A percentile compares a stretch with the other conserved stretches of the same genome.
phyloP scores from a whole-genome alignment of 2,888 invertebrate species.

The Lithodes maja region DNA sequence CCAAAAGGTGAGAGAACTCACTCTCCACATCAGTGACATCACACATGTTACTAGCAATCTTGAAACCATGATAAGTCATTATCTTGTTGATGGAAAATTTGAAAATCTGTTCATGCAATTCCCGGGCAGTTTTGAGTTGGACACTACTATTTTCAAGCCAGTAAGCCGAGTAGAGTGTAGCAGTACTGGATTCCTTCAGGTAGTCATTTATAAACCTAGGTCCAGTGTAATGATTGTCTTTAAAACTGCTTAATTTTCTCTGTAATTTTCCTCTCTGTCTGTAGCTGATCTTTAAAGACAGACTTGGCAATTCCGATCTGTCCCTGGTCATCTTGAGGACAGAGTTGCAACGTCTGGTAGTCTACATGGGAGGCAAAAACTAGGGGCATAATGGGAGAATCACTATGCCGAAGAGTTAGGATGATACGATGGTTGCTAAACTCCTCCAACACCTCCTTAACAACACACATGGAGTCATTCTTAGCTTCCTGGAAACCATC shows the following conservation, averaged over 20 bases:
- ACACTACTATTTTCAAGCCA: background rate
- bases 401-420: background rate
- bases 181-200: background rate
- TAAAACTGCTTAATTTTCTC: background rate
- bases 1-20: background rate
- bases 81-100: background rate
- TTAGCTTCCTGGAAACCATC: slow-evolving; percentile 6
- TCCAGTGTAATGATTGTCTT: background rate
- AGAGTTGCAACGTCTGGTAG: background rate
- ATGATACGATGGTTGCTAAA: slow-evolving; percentile 20
- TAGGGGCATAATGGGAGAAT: background rate
- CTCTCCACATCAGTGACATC: background rate
- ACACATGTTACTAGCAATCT: too few relatives aligned
- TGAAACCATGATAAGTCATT: too few relatives aligned
- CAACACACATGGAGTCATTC: background rate
- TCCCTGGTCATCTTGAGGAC: background rate
- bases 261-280: too few relatives aligned
- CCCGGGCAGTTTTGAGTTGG: background rate
- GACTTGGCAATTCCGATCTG: background rate
- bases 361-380: background rate
- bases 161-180: background rate
- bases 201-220: background rate
- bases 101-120: background rate
- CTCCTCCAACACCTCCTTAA: background rate
- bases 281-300: too few relatives aligned